These are phyloP conservation scores for Microtus agrestis DNA, from an alignment of 2,797 vertebrate species.

Conservation along the genomic window DNA sequence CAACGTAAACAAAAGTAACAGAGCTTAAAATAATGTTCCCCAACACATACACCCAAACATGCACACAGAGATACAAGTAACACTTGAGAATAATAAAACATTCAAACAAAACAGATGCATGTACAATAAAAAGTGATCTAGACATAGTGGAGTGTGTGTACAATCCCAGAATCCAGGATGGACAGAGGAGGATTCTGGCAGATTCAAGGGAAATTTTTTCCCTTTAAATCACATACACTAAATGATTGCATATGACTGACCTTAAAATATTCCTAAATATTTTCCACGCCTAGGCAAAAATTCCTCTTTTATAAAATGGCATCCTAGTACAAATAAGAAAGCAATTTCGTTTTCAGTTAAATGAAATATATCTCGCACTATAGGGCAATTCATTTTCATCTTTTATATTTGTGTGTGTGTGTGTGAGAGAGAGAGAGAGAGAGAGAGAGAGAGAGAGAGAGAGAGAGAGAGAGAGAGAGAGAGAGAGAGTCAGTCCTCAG, in stretches of 20 bases:
- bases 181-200: background rate
- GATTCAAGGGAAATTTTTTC: background rate
- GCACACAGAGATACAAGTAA: background rate
- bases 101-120: background rate
- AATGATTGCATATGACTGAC: constrained; percentile 31
- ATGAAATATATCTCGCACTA: background rate
- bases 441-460: too few relatives aligned
- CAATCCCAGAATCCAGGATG: background rate
- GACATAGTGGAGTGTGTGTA: background rate
- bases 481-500: background rate
- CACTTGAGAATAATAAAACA: constrained; percentile 24
- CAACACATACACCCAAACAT: background rate
- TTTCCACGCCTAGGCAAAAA: background rate
- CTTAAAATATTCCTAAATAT: background rate
- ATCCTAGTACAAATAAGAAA: background rate
- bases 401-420: background rate
- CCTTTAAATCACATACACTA: constrained; percentile 22
- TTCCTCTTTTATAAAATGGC: constrained; percentile 6
- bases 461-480: too few relatives aligned
- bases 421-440: background rate
- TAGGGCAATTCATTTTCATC: background rate
- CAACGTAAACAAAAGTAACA: too few relatives aligned
- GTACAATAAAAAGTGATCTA: background rate
- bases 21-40: too few relatives aligned
- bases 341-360: constrained; percentile 9